Evolutionary conservation across 2,797 vertebrate species (phyloP), one percentile per base, ranked within the genome.

Genomic region (Pantherophis vulpinus): DNA sequence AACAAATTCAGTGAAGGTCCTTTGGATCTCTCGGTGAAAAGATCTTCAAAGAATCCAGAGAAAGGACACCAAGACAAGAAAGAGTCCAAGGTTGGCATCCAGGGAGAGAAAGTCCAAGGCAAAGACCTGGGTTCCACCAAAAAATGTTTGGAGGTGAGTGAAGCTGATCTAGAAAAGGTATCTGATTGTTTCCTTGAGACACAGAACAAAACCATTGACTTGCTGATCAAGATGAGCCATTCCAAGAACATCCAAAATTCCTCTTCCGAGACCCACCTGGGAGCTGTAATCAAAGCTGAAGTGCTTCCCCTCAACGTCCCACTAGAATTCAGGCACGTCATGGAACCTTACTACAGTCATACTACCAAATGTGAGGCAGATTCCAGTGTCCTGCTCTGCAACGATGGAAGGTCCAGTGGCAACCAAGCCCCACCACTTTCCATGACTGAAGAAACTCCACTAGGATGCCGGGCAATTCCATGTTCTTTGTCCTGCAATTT

Each of bases 301-400:
- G 97, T 98, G 20, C 96, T 98, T 55, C 97, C 98, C 0, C 97
- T 97, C 0, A 93, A 91, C 0, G 51, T 98, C 92, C 96, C 97
- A 6, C 96, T 97, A 32, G 94, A 97, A 91, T 94, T 98, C 60
- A 97, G 98, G 91, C 97, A 94, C 0, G 96, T 93, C 95, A 98
- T 63, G 97, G 98, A 79, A 97, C 98, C 95, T 88, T 98, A 95
- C 98, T 98, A 98, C 5, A 97, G 98, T 96, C 98, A 98, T 2
- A 98, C 99, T 95, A 99, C 99, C 14, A 99, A 99, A 97, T 99
- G 99, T 0, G 99, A 99, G 96, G 99, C 99, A 0, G 99, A 99
- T 96, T 99, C 99, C 96, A 99, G 99, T 0, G 98, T 99, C 70
- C 98, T 98, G 37, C 98, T 99, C 16, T 98, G 98, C 92, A 98